A percentile compares a stretch with the other conserved stretches of the same genome.
Conservation (phyloP, 2,888 invertebrate species). For the Apamea crenata region DNA sequence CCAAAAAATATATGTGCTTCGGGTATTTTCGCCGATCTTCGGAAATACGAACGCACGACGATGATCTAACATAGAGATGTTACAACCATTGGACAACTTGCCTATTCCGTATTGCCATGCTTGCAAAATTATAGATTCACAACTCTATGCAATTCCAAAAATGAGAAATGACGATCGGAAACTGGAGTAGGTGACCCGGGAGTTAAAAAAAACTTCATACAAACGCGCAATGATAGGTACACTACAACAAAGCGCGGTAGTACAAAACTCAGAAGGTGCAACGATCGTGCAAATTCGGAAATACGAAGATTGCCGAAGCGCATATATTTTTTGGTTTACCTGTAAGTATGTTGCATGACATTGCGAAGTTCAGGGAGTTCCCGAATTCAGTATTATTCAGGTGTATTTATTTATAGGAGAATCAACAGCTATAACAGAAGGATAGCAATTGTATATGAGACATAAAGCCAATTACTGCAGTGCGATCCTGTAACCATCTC, state of each 20-base stretch:
- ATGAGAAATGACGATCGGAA: background rate
- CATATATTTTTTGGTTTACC: background rate
- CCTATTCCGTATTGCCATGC: background rate
- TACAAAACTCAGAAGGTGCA: background rate
- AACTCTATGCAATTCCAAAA: background rate
- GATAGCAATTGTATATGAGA: no score
- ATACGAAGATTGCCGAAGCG: slow-evolving; percentile 4
- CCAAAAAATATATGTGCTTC: background rate
- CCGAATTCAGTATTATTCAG: background rate
- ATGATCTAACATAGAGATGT: background rate
- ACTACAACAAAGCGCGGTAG: background rate
- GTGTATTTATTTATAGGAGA: no score
- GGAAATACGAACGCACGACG: background rate
- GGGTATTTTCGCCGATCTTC: background rate
- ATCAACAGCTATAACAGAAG: no score
- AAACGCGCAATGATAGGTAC: background rate
- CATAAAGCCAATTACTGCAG: no score
- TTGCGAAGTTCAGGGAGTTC: background rate
- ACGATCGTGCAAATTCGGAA: background rate
- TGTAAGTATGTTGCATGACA: background rate
- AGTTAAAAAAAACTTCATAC: background rate
- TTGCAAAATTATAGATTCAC: background rate
- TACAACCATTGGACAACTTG: background rate
- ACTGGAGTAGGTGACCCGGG: no score
- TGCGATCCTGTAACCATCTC: no score